phyloP scores from a whole-genome alignment of 2,888 invertebrate genomes.

The Mellilla xanthometata region DNA sequence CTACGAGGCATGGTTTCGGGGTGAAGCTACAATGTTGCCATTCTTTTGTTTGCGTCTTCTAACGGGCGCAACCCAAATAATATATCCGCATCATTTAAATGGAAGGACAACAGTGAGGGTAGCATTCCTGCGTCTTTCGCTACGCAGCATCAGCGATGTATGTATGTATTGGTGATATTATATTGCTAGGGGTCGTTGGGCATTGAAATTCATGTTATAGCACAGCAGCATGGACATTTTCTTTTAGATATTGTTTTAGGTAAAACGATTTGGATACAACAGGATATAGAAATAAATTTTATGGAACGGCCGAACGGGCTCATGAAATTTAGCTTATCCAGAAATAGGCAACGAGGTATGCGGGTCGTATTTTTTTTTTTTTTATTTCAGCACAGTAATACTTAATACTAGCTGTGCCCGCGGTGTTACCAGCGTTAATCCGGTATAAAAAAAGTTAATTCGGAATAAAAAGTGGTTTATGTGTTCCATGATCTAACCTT shows the following conservation, averaged over 20 bases:
- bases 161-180: constrained; percentile 13
- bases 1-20: constrained; percentile 35
- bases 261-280: constrained; percentile 9
- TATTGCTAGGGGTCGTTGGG: constrained; percentile 3
- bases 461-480: too few species aligned
- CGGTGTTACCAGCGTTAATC: too few species aligned
- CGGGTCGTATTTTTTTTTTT: too few species aligned
- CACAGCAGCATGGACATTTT: constrained; percentile 6
- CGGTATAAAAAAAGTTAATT: too few species aligned
- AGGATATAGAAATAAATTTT: constrained; percentile 1
- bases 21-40: constrained; percentile 38
- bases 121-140: constrained; percentile 14
- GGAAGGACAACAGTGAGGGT: constrained; percentile 30
- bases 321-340: not conserved
- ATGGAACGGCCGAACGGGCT: not conserved
- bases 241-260: constrained; percentile 5
- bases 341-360: too few species aligned
- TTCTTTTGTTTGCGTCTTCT: constrained; percentile 42
- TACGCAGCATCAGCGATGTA: constrained; percentile 16
- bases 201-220: constrained; percentile 17
- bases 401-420: too few species aligned
- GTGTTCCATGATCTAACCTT: too few species aligned
- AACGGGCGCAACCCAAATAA: constrained; percentile 34
- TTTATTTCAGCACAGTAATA: too few species aligned
- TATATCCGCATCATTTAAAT: constrained; percentile 55